A percentile compares a stretch with the other conserved stretches of the same genome.
Conservation (phyloP, 1,140 invertebrate genomes). For the Drosophila suzukii region DNA sequence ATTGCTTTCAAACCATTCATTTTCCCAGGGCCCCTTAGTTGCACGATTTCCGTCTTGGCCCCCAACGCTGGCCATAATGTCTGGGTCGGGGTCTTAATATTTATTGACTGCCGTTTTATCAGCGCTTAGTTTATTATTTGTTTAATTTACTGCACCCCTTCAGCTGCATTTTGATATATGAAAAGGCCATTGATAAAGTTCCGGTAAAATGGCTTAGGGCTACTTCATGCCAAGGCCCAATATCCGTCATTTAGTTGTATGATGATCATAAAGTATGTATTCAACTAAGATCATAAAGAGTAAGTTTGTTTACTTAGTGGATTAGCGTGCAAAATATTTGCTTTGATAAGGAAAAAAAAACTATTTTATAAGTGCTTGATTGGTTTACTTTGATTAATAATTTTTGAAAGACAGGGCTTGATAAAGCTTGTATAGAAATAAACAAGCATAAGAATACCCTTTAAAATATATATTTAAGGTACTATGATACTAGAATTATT, state of each 20-base stretch:
- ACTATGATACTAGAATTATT: too few relatives aligned
- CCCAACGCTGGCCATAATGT: constrained; percentile 24
- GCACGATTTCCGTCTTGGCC: constrained; percentile 25
- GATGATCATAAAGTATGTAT: constrained; percentile 12
- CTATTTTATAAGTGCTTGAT: background rate
- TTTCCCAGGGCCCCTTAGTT: constrained; percentile 27
- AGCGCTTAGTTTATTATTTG: constrained; percentile 36
- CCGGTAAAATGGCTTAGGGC: background rate
- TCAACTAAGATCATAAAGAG: background rate
- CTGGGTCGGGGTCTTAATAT: constrained; percentile 31
- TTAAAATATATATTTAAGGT: too few relatives aligned
- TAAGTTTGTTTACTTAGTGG: background rate
- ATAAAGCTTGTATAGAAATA: too few relatives aligned
- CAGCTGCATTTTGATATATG: constrained; percentile 5
- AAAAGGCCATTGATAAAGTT: constrained; percentile 22
- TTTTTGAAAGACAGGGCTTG: too few relatives aligned
- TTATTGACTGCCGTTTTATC: constrained; percentile 32
- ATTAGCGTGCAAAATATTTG: background rate
- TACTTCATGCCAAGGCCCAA: constrained; percentile 4
- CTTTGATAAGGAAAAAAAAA: background rate
- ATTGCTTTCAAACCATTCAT: constrained; percentile 41
- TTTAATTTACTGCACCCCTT: constrained; percentile 38
- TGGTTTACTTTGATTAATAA: too few relatives aligned
- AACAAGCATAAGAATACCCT: too few relatives aligned
- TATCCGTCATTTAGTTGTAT: constrained; percentile 2